phyloP scores from a whole-genome alignment of 2,113 vertebrate species.

The Periophthalmus modestus region DNA sequence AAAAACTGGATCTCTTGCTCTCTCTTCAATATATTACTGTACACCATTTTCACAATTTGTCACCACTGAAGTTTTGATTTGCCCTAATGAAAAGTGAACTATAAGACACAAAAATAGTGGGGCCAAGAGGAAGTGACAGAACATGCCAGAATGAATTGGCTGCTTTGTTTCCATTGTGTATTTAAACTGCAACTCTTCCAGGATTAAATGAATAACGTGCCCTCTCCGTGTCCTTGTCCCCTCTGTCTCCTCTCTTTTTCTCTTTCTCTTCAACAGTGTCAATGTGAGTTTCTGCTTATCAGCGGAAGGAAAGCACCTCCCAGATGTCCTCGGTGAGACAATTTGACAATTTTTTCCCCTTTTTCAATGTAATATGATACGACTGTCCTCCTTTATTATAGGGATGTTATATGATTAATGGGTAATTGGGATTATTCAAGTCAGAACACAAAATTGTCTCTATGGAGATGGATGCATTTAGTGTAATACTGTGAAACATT shows the following conservation, averaged over 20 bases:
- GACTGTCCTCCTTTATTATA: too few species aligned
- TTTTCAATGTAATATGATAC: conserved; percentile 28
- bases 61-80: neutral
- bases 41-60: neutral
- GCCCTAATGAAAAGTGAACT: conserved; percentile 50
- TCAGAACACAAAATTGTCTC: too few species aligned
- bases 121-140: conserved; percentile 22
- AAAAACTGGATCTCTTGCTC: neutral
- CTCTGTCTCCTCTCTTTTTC: conserved; percentile 19
- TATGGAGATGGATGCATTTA: too few species aligned
- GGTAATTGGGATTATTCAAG: too few species aligned
- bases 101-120: conserved; percentile 33
- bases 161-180: conserved; percentile 25
- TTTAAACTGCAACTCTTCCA: conserved; percentile 38
- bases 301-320: conserved; percentile 87
- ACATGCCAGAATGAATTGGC: conserved; percentile 27
- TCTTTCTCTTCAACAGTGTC: conserved; percentile 79
- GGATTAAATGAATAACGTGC: conserved; percentile 28
- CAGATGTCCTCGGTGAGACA: conserved; percentile 83
- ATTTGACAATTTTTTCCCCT: conserved; percentile 44
- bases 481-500: too few species aligned
- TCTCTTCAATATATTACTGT: neutral
- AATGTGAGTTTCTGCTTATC: conserved; percentile 92
- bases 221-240: conserved; percentile 53
- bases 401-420: too few species aligned